These are phyloP conservation scores for Vulpes ferrilata DNA, from an alignment of 2,113 vertebrate species.

Conservation along the genomic window DNA sequence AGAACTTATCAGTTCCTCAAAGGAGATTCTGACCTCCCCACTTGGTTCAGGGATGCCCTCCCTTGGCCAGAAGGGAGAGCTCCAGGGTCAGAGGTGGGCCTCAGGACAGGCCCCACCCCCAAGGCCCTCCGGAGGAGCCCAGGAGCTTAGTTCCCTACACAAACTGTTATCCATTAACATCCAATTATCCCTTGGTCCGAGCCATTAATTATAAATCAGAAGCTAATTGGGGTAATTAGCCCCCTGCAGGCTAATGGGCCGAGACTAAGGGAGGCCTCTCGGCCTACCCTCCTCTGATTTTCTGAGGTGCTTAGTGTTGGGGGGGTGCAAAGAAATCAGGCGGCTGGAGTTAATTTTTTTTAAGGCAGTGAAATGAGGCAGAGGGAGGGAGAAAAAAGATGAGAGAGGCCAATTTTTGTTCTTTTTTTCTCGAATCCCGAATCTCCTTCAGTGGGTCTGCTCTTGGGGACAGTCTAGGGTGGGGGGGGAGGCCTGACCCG, in stretches of 20 bases:
- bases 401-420: not conserved
- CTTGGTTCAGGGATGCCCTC: conserved; percentile 18
- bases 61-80: not conserved
- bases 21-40: not conserved
- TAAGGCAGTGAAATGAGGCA: not conserved
- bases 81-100: not conserved
- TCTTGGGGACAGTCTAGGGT: not conserved
- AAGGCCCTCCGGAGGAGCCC: conserved; percentile 73
- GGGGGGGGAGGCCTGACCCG: not conserved
- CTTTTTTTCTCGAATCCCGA: not conserved
- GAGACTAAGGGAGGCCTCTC: conserved; percentile 89
- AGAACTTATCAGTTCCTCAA: not conserved
- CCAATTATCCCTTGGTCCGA: conserved; percentile 96
- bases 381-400: not conserved
- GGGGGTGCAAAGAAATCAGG: conserved; percentile 50
- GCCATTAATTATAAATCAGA: conserved; percentile 99
- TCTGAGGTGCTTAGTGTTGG: conserved; percentile 47
- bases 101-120: conserved; percentile 42
- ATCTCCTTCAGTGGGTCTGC: not conserved
- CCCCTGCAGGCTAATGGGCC: conserved; percentile 94
- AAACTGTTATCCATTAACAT: conserved; percentile 99
- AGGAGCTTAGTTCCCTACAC: conserved; percentile 87
- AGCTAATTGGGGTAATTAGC: conserved; percentile 99
- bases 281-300: conserved; percentile 25
- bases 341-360: not conserved